phyloP scores from a whole-genome alignment of 2,888 invertebrate genomes.

The Siphlonurus alternatus region DNA sequence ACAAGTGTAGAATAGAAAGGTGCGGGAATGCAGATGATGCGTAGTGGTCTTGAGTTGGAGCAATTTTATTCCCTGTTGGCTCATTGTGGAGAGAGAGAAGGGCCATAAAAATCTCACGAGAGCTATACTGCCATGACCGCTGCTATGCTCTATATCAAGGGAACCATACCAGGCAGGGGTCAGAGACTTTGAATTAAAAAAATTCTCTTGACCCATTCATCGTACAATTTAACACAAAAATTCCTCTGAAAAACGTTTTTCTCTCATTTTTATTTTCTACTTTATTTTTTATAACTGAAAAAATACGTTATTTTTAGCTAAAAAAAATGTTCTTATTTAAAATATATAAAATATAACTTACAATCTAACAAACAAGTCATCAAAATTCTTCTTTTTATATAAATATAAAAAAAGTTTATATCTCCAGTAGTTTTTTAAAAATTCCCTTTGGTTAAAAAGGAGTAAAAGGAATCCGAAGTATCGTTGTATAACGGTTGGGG shows the following conservation, averaged over 20 bases:
- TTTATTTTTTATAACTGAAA: background rate
- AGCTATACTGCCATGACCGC: background rate
- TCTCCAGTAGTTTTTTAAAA: background rate
- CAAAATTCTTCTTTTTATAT: background rate
- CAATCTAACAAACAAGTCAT: background rate
- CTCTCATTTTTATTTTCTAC: background rate
- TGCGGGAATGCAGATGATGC: background rate
- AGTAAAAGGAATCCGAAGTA: background rate
- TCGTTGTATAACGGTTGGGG: background rate
- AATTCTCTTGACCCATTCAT: background rate
- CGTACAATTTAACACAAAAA: background rate
- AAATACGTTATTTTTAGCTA: background rate
- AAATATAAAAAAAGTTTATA: background rate
- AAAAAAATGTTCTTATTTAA: too few relatives aligned
- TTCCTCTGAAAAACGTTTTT: background rate
- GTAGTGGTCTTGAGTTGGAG: background rate
- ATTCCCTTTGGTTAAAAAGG: background rate
- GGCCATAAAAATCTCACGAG: background rate
- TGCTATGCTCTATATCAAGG: background rate
- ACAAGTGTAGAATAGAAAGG: background rate
- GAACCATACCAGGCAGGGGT: too few relatives aligned
- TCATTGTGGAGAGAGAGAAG: background rate
- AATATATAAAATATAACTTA: background rate
- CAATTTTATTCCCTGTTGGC: background rate
- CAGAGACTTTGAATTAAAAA: background rate